Evolutionary conservation across 1,140 invertebrate genomes (phyloP).

Genomic region (Drosophila albomicans): DNA sequence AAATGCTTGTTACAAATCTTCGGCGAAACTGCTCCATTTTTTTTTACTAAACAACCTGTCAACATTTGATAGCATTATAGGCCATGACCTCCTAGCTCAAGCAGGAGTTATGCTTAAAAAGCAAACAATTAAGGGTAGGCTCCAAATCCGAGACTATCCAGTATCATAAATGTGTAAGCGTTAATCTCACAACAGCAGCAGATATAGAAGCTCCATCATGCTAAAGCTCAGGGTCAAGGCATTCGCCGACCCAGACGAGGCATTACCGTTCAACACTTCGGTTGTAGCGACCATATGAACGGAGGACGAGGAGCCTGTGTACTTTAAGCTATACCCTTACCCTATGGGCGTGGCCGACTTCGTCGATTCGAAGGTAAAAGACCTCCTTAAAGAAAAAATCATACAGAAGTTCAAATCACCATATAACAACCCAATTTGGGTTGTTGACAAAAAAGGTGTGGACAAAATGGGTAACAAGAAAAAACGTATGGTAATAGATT

Average conservation of each 20-base stretch:
- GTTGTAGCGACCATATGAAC: neutral
- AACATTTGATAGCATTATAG: constrained; percentile 3
- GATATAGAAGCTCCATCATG: neutral
- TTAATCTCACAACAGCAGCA: neutral
- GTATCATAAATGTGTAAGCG: neutral
- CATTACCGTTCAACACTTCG: neutral
- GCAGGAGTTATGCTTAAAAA: neutral
- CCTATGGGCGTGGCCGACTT: constrained; percentile 13
- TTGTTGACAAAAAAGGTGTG: no score
- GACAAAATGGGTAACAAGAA: no score
- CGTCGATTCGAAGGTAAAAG: neutral
- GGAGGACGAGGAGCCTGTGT: neutral
- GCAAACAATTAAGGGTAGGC: neutral
- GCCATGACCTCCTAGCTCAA: neutral
- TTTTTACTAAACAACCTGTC: neutral
- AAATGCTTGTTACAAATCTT: constrained; percentile 1
- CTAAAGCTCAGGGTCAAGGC: neutral
- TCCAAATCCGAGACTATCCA: no score
- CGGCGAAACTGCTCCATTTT: constrained; percentile 1
- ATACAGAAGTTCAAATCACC: neutral
- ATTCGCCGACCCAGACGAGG: constrained; percentile 1
- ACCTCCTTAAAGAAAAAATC: neutral
- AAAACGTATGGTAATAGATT: no score
- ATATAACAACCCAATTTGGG: neutral
- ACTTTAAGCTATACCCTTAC: neutral